phyloP scores from a whole-genome alignment of 2,797 vertebrate genomes.

The Oreochromis grahami region DNA sequence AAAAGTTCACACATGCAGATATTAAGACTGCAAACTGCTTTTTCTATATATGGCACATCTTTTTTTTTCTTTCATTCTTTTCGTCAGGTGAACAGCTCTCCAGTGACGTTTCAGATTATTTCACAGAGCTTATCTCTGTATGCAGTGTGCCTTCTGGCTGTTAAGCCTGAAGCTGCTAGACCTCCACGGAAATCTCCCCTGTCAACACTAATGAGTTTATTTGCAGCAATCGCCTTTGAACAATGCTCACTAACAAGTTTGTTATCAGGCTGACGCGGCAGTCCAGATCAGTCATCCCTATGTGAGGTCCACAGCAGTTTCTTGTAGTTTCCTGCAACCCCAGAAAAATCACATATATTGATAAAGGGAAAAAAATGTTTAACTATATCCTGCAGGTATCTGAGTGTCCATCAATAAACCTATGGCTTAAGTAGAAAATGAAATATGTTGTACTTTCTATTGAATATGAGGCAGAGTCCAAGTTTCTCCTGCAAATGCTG shows the following conservation, averaged over 20 bases:
- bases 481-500: neutral
- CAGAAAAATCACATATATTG: neutral
- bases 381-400: too few species aligned
- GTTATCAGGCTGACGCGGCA: neutral
- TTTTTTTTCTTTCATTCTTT: neutral
- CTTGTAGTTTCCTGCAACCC: neutral
- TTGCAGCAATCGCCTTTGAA: neutral
- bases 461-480: neutral
- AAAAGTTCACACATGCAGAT: neutral
- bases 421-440: neutral
- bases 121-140: constrained; percentile 4
- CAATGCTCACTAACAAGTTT: constrained; percentile 2
- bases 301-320: neutral
- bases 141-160: neutral
- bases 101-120: constrained; percentile 1
- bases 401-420: neutral
- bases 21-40: neutral
- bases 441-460: neutral
- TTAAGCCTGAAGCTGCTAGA: constrained; percentile 10
- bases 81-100: neutral
- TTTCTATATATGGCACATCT: neutral
- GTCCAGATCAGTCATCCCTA: neutral
- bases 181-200: constrained; percentile 7
- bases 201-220: constrained; percentile 9
- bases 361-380: neutral